Conservation (phyloP, 2,888 invertebrate genomes). For the Diadegma fenestrale region DNA sequence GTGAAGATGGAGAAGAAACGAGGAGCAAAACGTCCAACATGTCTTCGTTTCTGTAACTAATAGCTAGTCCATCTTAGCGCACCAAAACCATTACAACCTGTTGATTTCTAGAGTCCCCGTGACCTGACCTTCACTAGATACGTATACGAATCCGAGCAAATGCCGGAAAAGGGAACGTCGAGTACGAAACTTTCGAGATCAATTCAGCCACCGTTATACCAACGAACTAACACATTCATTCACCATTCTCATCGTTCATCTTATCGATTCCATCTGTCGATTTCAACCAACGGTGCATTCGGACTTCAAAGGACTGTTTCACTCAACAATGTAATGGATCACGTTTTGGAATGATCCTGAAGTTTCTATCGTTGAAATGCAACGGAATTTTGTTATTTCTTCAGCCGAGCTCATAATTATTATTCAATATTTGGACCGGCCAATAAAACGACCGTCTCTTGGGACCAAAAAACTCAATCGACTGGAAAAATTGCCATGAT, state of each 20-base stretch:
- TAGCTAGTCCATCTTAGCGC: slow-evolving; percentile 24
- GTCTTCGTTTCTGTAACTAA: slow-evolving; percentile 33
- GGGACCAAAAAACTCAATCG: no score
- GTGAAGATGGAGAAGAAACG: slow-evolving; percentile 8
- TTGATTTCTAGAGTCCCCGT: slow-evolving; percentile 61
- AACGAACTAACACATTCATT: neutral
- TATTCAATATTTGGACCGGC: no score
- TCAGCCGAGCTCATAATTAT: no score
- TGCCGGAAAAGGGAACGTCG: slow-evolving; percentile 29
- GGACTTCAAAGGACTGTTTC: neutral
- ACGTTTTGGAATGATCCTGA: no score
- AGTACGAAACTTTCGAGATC: neutral
- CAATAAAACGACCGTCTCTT: no score
- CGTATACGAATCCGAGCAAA: slow-evolving; percentile 36
- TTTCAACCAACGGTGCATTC: neutral
- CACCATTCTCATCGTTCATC: neutral
- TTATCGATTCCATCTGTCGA: neutral
- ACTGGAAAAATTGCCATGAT: no score
- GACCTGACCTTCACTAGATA: slow-evolving; percentile 33
- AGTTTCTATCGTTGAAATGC: no score
- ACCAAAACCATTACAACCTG: slow-evolving; percentile 63
- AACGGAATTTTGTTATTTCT: no score
- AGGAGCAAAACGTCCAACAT: slow-evolving; percentile 43
- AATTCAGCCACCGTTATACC: slow-evolving; percentile 22
- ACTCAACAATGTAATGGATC: no score